These are phyloP conservation scores for Acromyrmex echinatior DNA, from an alignment of 1,140 invertebrate genomes.

Conservation along the genomic window DNA sequence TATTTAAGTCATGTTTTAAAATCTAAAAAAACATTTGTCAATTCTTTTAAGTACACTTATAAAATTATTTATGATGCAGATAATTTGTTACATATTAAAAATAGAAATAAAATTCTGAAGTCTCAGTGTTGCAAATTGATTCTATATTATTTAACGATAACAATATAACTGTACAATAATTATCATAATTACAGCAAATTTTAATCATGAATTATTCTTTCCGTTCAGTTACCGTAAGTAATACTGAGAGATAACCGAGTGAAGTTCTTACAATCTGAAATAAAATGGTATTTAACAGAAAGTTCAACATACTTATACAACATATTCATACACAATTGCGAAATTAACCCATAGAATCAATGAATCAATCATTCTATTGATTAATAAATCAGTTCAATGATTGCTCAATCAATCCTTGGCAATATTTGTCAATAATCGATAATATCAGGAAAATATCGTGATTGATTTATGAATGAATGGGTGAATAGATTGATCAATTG, in stretches of 20 bases:
- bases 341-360: too few relatives aligned
- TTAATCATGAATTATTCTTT: neutral
- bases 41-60: neutral
- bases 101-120: neutral
- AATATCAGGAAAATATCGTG: too few relatives aligned
- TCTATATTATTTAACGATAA: neutral
- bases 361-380: too few relatives aligned
- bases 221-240: slow-evolving; percentile 56
- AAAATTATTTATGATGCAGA: neutral
- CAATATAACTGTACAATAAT: neutral
- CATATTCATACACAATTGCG: too few relatives aligned
- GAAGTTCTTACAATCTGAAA: slow-evolving; percentile 68
- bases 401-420: too few relatives aligned
- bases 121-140: neutral
- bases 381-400: too few relatives aligned
- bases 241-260: slow-evolving; percentile 69
- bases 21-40: neutral
- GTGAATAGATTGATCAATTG: too few relatives aligned
- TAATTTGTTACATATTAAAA: slow-evolving; percentile 14
- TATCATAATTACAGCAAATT: neutral
- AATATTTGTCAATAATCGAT: too few relatives aligned
- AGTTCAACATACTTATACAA: too few relatives aligned
- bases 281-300: neutral
- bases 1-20: neutral
- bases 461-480: too few relatives aligned